Base-by-base conservation (phyloP, 2,797 vertebrate genomes). In the Clamator glandarius region DNA sequence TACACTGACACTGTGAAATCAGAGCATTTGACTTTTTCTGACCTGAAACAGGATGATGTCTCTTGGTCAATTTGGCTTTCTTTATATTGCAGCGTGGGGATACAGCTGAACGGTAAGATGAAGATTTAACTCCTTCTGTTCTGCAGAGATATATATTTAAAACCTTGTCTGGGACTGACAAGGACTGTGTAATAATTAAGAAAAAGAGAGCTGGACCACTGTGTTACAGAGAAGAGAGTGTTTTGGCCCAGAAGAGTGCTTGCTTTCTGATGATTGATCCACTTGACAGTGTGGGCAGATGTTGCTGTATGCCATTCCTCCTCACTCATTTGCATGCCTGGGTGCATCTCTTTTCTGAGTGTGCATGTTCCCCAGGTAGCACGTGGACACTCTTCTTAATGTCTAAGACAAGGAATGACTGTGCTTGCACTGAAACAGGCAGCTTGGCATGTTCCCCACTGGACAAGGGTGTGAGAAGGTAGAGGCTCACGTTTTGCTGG, bases 1-100 rank as follows among this genome's bases (percentile, higher is more conserved):
- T 24, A 69, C 17, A 62, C 15, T 42, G 42, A 74, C 28, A 74
- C 8, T 57, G 12, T 11, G 26, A 52, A 69, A 83, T 48, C 68
- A 81, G 83, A 80, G 3, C 23, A 20, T 59, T 83, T 87, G 28
- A 19, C 9, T 64, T 90, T 64, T 95, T 81, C n/a, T 89, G 18
- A 50, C 26, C 20, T 61, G n/a, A 80, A 63, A 29, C 24, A 36
- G 8, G 14, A 21, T 54, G 5, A 18, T 61, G 23, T 52, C 3
- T 69, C 19, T 77, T 3, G 1, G 31, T 88, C 35, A 44, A 59
- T 57, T 79, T 78, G 33, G 11, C 29, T 87, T 68, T 29, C 59
- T 70, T 63, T 89, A 91, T 61, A 36, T 74, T 80, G 33, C 8
- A 70, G 18, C 13, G 7, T 44, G 11, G 44, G 67, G 23, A 80